Evolutionary conservation across 2,113 vertebrate species (phyloP).

Genomic region (Tylochromis polylepis): DNA sequence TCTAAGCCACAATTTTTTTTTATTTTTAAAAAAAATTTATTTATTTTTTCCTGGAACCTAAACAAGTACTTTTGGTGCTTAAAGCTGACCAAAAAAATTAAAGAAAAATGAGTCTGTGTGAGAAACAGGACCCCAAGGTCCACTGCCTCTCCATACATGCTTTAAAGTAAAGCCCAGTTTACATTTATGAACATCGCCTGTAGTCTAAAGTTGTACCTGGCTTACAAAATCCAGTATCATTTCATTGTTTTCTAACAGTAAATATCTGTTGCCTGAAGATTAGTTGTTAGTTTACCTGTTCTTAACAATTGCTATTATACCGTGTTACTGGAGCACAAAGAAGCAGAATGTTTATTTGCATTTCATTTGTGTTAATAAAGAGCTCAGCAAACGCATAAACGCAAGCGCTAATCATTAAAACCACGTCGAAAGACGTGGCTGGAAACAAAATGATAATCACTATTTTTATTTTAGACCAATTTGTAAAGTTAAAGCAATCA

Average conservation of each 20-base stretch:
- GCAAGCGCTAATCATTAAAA: not conserved
- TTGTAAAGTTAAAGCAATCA: conserved; percentile 48
- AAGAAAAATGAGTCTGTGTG: not conserved
- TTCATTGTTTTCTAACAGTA: not conserved
- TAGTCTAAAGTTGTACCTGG: not conserved
- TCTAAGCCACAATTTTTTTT: not conserved
- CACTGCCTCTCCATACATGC: not conserved
- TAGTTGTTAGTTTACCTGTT: not conserved
- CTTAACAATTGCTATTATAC: not conserved
- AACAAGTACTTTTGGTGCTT: not conserved
- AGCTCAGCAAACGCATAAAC: not conserved
- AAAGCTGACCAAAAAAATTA: not conserved
- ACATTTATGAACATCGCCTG: not conserved
- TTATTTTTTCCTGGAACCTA: not conserved
- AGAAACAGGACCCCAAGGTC: not conserved
- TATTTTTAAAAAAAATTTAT: too few species aligned
- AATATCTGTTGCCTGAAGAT: not conserved
- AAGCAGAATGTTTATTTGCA: conserved; percentile 10
- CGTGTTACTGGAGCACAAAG: not conserved
- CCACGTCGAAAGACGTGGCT: conserved; percentile 43
- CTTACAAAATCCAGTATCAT: not conserved
- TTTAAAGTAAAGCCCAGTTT: not conserved
- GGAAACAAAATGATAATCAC: conserved; percentile 45
- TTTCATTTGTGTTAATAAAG: conserved; percentile 6
- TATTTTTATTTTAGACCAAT: conserved; percentile 21